Evolutionary conservation across 2,113 vertebrate species (phyloP).

Genomic region (Dipodomys merriami): DNA sequence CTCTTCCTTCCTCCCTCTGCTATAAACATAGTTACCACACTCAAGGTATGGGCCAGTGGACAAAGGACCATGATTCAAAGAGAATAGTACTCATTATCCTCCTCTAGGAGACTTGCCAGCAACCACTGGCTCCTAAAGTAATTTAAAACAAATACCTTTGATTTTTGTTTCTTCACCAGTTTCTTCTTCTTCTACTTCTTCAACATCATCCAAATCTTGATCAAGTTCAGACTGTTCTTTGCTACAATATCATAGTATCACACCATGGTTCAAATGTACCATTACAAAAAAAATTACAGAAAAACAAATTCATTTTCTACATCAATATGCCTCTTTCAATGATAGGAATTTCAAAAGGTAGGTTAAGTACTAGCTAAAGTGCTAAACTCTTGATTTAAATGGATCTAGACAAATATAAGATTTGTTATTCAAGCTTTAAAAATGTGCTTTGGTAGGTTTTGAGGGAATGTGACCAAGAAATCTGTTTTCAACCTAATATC

Average conservation of each 20-base stretch:
- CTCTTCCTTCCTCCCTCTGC: not conserved
- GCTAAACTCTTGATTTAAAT: constrained; percentile 52
- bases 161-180: constrained; percentile 95
- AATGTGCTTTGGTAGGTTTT: not conserved
- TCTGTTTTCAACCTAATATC: not conserved
- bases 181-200: constrained; percentile 98
- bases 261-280: constrained; percentile 75
- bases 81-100: not conserved
- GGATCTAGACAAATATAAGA: constrained; percentile 28
- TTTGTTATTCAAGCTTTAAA: constrained; percentile 48
- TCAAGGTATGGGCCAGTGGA: not conserved
- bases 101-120: constrained; percentile 43
- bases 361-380: constrained; percentile 42
- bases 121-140: constrained; percentile 66
- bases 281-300: constrained; percentile 54
- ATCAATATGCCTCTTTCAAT: constrained; percentile 63
- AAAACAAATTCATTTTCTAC: constrained; percentile 69
- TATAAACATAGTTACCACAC: not conserved
- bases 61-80: not conserved
- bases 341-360: constrained; percentile 36
- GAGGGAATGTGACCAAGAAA: not conserved
- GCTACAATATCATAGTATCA: constrained; percentile 85
- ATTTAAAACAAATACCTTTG: constrained; percentile 91
- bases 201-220: constrained; percentile 99
- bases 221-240: constrained; percentile 98